Base-by-base conservation (phyloP, 2,113 vertebrate genomes). In the Pachypanchax playfairii region DNA sequence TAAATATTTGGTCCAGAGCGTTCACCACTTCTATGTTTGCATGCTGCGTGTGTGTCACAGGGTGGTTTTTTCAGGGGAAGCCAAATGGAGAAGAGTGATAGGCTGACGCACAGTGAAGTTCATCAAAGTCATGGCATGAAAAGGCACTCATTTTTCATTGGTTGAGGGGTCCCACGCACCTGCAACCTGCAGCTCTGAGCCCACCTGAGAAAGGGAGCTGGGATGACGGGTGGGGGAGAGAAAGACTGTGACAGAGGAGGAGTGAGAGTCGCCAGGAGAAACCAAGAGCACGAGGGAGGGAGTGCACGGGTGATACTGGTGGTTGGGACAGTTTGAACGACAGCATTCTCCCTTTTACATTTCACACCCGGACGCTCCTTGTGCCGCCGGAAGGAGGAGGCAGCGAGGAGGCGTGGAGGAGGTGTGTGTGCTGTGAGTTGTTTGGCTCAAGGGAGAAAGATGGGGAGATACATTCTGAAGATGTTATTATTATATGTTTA, bases 11-110 rank as follows among this genome's bases (percentile, higher is more conserved):
- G 73, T 86, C 57, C 51, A 49, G 54, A 62, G 56, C 61, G 47
- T 56, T 70, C 61, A 66, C 43, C 50, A 69, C 49, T 28, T 65
- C 22, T 61, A 62, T 72, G n/a, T n/a, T n/a, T n/a, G 70, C 61
- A 79, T 74, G 83, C 89, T 54, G 89, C 80, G 87, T 51, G 64
- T 76, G 83, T 67, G 90, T 89, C 47, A 86, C 36, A 1, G 49
- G 55, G 42, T 39, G n/a, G 86, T 81, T 87, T 88, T 85, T 87
- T 92, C 84, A 88, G 91, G 92, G 93, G 95, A 98, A 98, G 90
- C 93, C 94, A 97, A 92, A 94, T 91, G 96, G 94, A 98, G 96
- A 98, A 98, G 96, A 99, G 94, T 97, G 96, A 98, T 98, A 93
- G 95, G 89, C 90, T 88, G 86, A 82, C 51, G 42, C 85, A 86